Evolutionary conservation across 2,888 invertebrate species (phyloP).

Genomic region (Blera fallax): DNA sequence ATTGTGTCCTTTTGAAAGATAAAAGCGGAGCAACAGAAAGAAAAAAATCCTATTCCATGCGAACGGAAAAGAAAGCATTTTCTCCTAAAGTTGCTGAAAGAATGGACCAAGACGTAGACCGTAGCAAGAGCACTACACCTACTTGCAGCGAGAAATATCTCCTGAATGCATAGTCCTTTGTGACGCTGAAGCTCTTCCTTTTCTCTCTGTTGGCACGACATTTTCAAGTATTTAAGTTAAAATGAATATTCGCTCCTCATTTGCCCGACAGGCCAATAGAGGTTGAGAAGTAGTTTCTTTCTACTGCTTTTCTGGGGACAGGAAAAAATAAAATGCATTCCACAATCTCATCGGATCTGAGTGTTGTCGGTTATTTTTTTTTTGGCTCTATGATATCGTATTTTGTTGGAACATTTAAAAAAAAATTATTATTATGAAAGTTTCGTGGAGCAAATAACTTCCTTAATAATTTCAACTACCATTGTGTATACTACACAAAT

Average conservation of each 20-base stretch:
- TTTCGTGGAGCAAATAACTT: neutral
- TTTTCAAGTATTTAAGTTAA: slow-evolving; percentile 10
- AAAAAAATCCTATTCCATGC: neutral
- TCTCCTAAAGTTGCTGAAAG: neutral
- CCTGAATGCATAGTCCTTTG: neutral
- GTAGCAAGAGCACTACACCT: neutral
- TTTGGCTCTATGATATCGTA: neutral
- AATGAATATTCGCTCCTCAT: slow-evolving; percentile 29
- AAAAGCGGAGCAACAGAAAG: neutral
- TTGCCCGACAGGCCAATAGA: slow-evolving; percentile 27
- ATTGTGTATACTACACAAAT: neutral
- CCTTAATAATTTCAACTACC: neutral
- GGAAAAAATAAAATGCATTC: slow-evolving; percentile 11
- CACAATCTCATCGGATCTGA: neutral
- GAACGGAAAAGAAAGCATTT: neutral
- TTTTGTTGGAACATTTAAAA: neutral
- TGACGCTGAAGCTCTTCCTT: neutral
- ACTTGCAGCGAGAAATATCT: neutral
- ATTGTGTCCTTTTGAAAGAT: neutral
- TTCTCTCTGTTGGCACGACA: neutral
- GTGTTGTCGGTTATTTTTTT: neutral
- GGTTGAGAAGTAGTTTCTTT: neutral
- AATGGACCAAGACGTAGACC: neutral
- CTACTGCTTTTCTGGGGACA: neutral
- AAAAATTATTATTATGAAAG: neutral